phyloP scores from a whole-genome alignment of 2,113 vertebrate genomes.

The Macquaria australasica region DNA sequence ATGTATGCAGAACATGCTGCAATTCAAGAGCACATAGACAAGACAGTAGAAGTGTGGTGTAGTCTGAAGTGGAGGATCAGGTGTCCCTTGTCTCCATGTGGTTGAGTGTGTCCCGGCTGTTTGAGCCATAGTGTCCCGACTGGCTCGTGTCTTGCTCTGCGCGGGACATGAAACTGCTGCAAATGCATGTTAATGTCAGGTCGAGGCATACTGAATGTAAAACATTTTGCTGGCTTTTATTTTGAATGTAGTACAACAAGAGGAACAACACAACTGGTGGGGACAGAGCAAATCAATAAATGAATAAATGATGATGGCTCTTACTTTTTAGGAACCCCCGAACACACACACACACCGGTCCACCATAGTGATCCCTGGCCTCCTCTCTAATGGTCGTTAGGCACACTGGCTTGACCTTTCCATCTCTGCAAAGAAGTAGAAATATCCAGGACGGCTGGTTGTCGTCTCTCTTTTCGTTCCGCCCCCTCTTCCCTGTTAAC shows the following conservation, averaged over 20 bases:
- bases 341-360: neutral
- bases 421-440: constrained; percentile 39
- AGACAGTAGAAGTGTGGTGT: constrained; percentile 26
- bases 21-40: constrained; percentile 20
- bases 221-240: constrained; percentile 56
- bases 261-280: constrained; percentile 47
- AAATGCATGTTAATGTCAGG: constrained; percentile 38
- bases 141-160: constrained; percentile 29
- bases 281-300: constrained; percentile 63
- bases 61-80: constrained; percentile 53
- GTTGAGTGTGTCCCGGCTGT: constrained; percentile 31
- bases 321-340: constrained; percentile 52
- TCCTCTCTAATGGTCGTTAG: constrained; percentile 24
- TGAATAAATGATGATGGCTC: constrained; percentile 68
- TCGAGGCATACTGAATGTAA: constrained; percentile 27
- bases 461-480: constrained; percentile 54
- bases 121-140: constrained; percentile 11
- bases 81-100: constrained; percentile 45
- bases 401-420: constrained; percentile 60
- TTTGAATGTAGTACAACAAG: constrained; percentile 58
- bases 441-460: constrained; percentile 53
- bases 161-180: constrained; percentile 38
- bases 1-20: constrained; percentile 1
- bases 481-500: constrained; percentile 55
- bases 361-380: neutral